Evolutionary conservation across 2,888 invertebrate species (phyloP).

Genomic region (Apoda limacodes): DNA sequence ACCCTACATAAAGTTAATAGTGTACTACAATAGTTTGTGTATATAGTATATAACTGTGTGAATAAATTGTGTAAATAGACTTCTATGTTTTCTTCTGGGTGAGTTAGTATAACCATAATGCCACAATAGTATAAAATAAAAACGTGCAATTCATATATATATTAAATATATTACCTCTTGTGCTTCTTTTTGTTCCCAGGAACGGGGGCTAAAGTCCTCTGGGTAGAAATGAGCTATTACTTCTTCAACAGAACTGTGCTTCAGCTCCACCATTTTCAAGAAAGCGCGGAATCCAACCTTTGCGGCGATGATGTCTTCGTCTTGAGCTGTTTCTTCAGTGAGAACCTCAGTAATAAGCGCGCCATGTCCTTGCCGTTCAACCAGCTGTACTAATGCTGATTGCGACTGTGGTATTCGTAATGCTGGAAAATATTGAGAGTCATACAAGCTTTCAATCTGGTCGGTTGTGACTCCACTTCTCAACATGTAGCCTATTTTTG

Average conservation of each 20-base stretch:
- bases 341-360: constrained; percentile 84
- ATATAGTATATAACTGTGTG: too few species aligned
- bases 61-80: too few species aligned
- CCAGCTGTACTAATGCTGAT: constrained; percentile 85
- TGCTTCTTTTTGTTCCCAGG: constrained; percentile 82
- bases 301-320: constrained; percentile 81
- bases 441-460: constrained; percentile 82
- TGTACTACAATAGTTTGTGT: too few species aligned
- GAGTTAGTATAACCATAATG: too few species aligned
- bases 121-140: too few species aligned
- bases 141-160: not conserved
- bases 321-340: constrained; percentile 82
- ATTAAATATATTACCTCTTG: constrained; percentile 63
- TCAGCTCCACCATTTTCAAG: constrained; percentile 85
- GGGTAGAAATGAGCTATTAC: constrained; percentile 85
- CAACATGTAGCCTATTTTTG: constrained; percentile 83
- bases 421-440: constrained; percentile 83
- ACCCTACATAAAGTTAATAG: too few species aligned
- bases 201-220: constrained; percentile 84
- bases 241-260: constrained; percentile 85
- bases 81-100: too few species aligned
- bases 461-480: constrained; percentile 80
- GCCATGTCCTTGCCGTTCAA: constrained; percentile 86
- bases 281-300: constrained; percentile 89
- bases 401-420: constrained; percentile 85